These are phyloP conservation scores for Oligia latruncula DNA, from an alignment of 2,888 invertebrate genomes.

Conservation along the genomic window DNA sequence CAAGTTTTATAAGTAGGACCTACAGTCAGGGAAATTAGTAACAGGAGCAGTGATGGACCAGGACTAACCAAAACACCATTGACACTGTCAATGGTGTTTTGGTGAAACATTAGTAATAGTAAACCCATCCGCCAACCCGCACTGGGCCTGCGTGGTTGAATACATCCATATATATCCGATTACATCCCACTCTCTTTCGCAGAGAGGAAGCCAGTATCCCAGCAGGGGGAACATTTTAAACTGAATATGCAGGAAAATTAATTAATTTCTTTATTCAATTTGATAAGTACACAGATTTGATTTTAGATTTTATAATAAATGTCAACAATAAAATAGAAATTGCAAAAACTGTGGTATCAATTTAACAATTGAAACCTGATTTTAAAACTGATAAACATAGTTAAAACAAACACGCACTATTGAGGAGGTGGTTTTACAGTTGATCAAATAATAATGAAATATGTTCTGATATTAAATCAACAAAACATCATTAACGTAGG, in stretches of 20 bases:
- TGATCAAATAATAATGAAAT: background rate
- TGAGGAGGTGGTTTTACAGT: background rate
- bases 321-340: too few relatives aligned
- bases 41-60: background rate
- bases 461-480: background rate
- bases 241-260: background rate
- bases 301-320: background rate
- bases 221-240: background rate
- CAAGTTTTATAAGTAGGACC: background rate
- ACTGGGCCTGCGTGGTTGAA: too few relatives aligned
- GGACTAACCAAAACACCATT: background rate
- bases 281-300: background rate
- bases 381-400: background rate
- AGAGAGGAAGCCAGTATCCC: background rate
- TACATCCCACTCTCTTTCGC: background rate
- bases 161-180: too few relatives aligned
- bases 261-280: background rate
- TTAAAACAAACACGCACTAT: background rate
- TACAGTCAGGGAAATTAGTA: background rate
- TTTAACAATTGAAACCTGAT: background rate
- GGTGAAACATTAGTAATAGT: too few relatives aligned
- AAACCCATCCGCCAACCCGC: too few relatives aligned
- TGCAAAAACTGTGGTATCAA: too few relatives aligned
- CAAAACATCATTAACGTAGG: background rate
- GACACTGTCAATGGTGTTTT: too few relatives aligned